These are phyloP conservation scores for Julus scanicus DNA, from an alignment of 2,888 invertebrate species.

Conservation along the genomic window DNA sequence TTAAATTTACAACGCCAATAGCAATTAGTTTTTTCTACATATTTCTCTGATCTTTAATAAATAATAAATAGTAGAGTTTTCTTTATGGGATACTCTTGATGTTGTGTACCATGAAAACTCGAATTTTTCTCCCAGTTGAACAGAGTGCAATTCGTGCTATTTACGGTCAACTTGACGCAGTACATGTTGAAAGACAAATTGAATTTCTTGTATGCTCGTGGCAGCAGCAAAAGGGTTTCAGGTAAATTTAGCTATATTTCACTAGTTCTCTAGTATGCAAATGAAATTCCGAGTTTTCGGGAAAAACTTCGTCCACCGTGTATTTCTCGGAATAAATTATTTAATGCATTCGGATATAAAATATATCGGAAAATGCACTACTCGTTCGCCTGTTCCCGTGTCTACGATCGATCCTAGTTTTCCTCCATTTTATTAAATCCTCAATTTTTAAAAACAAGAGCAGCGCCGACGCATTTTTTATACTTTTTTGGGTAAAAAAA, in stretches of 20 bases:
- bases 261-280: slow-evolving; percentile 19
- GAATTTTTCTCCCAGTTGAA: not conserved
- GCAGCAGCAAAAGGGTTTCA: not conserved
- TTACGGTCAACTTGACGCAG: not conserved
- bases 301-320: slow-evolving; percentile 10
- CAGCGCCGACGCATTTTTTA: not conserved
- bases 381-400: not conserved
- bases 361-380: not conserved
- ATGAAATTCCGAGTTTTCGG: slow-evolving; percentile 34
- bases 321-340: slow-evolving; percentile 1
- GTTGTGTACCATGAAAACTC: too few relatives aligned
- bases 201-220: not conserved
- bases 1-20: too few relatives aligned
- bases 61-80: too few relatives aligned
- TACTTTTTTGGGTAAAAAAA: not conserved
- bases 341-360: slow-evolving; percentile 23
- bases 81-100: too few relatives aligned
- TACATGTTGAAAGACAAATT: not conserved
- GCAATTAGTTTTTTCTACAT: too few relatives aligned
- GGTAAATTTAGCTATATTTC: not conserved
- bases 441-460: slow-evolving; percentile 27
- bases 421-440: slow-evolving; percentile 30
- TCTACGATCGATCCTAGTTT: not conserved
- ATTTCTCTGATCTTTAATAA: too few relatives aligned
- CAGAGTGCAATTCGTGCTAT: slow-evolving; percentile 14